phyloP scores from a whole-genome alignment of 1,140 invertebrate species.

The Venturia canescens region DNA sequence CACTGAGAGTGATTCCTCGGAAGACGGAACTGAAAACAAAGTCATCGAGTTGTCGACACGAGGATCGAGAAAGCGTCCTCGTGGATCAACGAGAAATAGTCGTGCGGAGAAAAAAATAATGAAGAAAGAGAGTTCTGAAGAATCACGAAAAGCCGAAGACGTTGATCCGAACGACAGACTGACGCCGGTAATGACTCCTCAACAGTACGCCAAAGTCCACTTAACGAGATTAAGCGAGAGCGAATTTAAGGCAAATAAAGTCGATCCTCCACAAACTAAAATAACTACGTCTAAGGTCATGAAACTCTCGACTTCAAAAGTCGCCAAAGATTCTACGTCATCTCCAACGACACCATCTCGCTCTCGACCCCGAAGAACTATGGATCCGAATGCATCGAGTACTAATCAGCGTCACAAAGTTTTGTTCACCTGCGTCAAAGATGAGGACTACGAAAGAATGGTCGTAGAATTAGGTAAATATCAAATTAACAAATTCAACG shows the following conservation, averaged over 20 bases:
- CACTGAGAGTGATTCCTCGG: not conserved
- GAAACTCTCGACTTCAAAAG: not conserved
- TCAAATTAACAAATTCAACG: no score
- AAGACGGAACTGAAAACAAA: not conserved
- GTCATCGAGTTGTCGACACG: no score
- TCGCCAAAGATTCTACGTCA: not conserved
- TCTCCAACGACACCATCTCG: not conserved
- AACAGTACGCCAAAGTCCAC: conserved; percentile 13
- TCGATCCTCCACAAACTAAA: not conserved
- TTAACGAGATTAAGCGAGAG: conserved; percentile 10
- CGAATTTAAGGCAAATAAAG: not conserved
- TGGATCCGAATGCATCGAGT: not conserved
- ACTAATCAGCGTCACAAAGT: conserved; percentile 55
- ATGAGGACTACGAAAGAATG: conserved; percentile 49
- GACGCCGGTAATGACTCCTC: not conserved
- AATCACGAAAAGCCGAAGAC: conserved; percentile 57
- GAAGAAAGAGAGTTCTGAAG: conserved; percentile 16
- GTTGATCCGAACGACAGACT: conserved; percentile 4
- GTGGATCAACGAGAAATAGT: conserved; percentile 3
- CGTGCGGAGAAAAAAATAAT: not conserved
- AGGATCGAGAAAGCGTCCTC: not conserved
- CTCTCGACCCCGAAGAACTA: conserved; percentile 4
- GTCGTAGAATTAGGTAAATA: conserved; percentile 60
- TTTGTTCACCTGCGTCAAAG: conserved; percentile 64
- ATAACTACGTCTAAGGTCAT: not conserved